These are phyloP conservation scores for Hestina assimilis DNA, from an alignment of 1,140 invertebrate species.

Conservation along the genomic window DNA sequence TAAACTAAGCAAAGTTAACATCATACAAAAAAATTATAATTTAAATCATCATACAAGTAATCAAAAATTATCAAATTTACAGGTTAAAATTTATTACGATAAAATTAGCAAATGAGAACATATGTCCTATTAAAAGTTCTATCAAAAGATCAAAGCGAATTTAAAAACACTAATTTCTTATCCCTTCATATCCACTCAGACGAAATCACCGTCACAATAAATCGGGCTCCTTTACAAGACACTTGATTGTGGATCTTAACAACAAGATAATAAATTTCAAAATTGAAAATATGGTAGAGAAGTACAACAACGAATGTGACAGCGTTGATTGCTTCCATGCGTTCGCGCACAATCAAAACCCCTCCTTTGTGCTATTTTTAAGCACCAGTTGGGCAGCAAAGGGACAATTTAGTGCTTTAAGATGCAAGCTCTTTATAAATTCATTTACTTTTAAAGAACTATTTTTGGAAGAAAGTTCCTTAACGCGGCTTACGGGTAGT, in stretches of 20 bases:
- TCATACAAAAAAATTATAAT: no score
- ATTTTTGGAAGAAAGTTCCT: no score
- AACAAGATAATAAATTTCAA: background rate
- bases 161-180: conserved; percentile 15
- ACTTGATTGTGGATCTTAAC: background rate
- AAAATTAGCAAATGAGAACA: no score
- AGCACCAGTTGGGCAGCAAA: background rate
- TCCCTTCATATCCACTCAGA: conserved; percentile 16
- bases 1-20: no score
- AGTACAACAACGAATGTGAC: conserved; percentile 24
- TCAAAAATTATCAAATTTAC: no score
- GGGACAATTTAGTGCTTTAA: no score
- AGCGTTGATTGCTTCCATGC: conserved; percentile 29
- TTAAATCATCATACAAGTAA: no score
- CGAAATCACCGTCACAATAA: conserved; percentile 1
- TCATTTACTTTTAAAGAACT: no score
- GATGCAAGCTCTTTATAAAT: no score
- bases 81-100: no score
- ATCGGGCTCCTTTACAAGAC: background rate
- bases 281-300: background rate
- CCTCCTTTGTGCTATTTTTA: conserved; percentile 9
- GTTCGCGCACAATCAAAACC: conserved; percentile 6
- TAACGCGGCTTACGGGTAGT: no score
- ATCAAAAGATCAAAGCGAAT: conserved; percentile 17
- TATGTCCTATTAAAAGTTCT: background rate